Percentiles rank a stretch among this genome's conserved stretches.
Conservation (phyloP, 2,888 invertebrate genomes). For the Beris morrisii region DNA sequence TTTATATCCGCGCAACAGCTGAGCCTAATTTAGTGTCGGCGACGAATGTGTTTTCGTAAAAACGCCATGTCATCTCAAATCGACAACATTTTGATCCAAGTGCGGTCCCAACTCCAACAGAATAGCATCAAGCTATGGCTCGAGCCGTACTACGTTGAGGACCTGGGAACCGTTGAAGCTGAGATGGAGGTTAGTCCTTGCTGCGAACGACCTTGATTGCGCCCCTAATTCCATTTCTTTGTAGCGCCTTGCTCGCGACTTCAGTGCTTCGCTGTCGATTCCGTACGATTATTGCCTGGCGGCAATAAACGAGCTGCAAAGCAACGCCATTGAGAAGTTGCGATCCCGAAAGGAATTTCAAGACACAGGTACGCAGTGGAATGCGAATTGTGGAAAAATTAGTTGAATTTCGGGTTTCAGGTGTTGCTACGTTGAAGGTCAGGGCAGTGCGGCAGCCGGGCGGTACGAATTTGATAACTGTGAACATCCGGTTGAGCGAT, state of each 20-base stretch:
- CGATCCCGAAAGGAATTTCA: conserved; percentile 69
- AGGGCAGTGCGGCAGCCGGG: conserved; percentile 63
- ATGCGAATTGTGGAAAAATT: background rate
- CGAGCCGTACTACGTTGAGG: conserved; percentile 66
- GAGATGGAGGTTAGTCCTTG: conserved; percentile 50
- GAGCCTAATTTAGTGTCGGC: too few relatives aligned
- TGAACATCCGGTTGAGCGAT: conserved; percentile 62
- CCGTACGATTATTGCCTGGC: conserved; percentile 59
- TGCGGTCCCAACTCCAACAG: conserved; percentile 67
- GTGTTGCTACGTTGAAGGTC: conserved; percentile 72
- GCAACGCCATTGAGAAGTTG: conserved; percentile 71
- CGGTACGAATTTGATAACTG: conserved; percentile 58
- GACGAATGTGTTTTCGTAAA: too few relatives aligned
- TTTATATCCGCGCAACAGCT: too few relatives aligned
- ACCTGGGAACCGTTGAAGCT: conserved; percentile 56
- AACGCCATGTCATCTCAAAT: conserved; percentile 45
- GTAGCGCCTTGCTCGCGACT: conserved; percentile 67
- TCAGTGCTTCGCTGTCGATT: conserved; percentile 61
- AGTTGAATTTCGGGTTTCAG: conserved; percentile 47
- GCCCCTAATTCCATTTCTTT: background rate
- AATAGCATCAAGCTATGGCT: conserved; percentile 76
- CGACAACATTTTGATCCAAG: conserved; percentile 67
- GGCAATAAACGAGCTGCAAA: conserved; percentile 66
- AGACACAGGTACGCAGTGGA: conserved; percentile 57
- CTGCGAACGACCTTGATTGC: too few relatives aligned